Evolutionary conservation across 1,140 invertebrate genomes (phyloP), one percentile per base, ranked within the genome.

Genomic region (Chrysopa pallens): DNA sequence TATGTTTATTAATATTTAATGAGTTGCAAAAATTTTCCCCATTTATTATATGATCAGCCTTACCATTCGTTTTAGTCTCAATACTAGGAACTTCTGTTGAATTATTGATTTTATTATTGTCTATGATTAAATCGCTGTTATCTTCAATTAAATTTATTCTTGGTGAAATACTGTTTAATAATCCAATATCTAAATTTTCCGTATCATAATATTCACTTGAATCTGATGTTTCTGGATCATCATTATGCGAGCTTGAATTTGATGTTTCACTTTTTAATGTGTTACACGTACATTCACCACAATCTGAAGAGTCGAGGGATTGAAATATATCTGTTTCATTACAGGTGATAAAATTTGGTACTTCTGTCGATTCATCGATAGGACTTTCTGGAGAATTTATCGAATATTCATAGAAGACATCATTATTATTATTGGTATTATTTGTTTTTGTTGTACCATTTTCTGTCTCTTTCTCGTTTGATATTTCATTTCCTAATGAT

Each of bases 301-400:
- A 23, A 23, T 23, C 17, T 23, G 17, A 5, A 2, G 17, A 23
- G 5, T 23, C 17, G 17, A 23, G 17, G 5, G 17, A 23, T 5
- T 23, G 17, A 23, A 23, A 23, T 23, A 23, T 23, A 23, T 23
- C 17, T 5, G 17, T 5, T 23, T 23, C 17, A 23, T 23, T 23
- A 23, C 17, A 23, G 17, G 17, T 23, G 17, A 23, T 23, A 23
- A 23, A 23, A 23, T 23, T 23, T 23, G 17, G 17, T 42, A 52
- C 47, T 13, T 48, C 43, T 23, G 38, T 14, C 28, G 50, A 8
- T 52, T 76, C 76, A 44, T 79, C 75, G 4, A 67, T 68, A 0
- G 79, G 78, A 50, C 78, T 82, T 12, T 68, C 70, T 0, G 76
- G 72, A 35, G 69, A 73, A 42, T 74, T 72, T 17, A 72, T 58